phyloP scores from a whole-genome alignment of 2,888 invertebrate genomes.

The Macaria liturata region DNA sequence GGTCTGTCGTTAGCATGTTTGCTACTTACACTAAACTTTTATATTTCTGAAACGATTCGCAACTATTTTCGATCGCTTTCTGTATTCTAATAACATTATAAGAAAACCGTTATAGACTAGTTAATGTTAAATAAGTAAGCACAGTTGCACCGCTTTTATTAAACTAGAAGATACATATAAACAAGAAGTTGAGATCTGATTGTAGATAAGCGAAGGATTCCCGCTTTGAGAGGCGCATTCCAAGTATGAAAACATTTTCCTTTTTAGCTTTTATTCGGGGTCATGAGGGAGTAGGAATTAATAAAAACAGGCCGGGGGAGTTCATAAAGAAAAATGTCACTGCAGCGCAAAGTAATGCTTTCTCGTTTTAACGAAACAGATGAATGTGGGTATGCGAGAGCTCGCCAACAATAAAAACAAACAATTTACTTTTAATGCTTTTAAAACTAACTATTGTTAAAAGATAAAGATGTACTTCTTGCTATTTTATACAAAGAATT shows the following conservation, averaged over 20 bases:
- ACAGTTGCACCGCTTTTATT: slow-evolving; percentile 3
- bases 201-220: slow-evolving; percentile 32
- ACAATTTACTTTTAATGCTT: too few relatives aligned
- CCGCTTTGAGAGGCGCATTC: slow-evolving; percentile 33
- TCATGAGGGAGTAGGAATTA: slow-evolving; percentile 59
- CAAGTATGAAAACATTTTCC: slow-evolving; percentile 54
- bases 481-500: too few relatives aligned
- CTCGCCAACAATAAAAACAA: slow-evolving; percentile 28
- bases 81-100: slow-evolving; percentile 4
- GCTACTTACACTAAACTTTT: slow-evolving; percentile 15
- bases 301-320: slow-evolving; percentile 66
- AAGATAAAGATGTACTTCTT: too few relatives aligned
- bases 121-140: not conserved
- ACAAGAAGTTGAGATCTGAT: slow-evolving; percentile 22
- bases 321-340: slow-evolving; percentile 77
- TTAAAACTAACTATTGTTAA: too few relatives aligned
- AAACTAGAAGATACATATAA: slow-evolving; percentile 9
- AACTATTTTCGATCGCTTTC: slow-evolving; percentile 1
- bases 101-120: slow-evolving; percentile 4
- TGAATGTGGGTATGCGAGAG: slow-evolving; percentile 38
- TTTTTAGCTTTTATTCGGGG: slow-evolving; percentile 58
- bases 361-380: slow-evolving; percentile 49
- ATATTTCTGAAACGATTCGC: slow-evolving; percentile 16
- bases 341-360: slow-evolving; percentile 68
- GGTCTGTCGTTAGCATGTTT: slow-evolving; percentile 25